A percentile compares a stretch with the other conserved stretches of the same genome.
These are phyloP conservation scores for Cygnus olor DNA, from an alignment of 2,797 vertebrate genomes.

Conservation along the genomic window DNA sequence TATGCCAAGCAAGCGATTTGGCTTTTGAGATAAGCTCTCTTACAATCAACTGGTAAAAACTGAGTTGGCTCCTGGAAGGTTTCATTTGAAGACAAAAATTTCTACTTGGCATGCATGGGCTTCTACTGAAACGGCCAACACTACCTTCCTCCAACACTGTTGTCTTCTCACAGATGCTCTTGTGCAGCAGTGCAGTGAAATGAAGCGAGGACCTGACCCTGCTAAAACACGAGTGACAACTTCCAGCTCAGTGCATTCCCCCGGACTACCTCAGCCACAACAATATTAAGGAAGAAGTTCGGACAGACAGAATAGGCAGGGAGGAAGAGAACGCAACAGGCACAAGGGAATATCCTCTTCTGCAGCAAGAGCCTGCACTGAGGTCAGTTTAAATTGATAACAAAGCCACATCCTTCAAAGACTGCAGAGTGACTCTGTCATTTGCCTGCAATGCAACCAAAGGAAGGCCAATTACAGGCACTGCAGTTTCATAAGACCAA, in stretches of 20 bases:
- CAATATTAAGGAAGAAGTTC: not conserved
- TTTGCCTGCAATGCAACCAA: not conserved
- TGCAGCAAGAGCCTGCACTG: not conserved
- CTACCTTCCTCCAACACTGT: not conserved
- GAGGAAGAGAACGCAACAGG: not conserved
- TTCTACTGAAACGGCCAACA: not conserved
- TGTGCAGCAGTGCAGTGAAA: not conserved
- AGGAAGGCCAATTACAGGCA: not conserved
- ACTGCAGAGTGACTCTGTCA: not conserved
- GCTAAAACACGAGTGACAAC: not conserved
- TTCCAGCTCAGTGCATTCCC: not conserved
- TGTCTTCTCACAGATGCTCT: not conserved
- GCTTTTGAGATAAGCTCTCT: not conserved
- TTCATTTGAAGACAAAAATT: not conserved
- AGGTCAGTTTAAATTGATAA: not conserved
- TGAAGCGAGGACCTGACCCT: not conserved
- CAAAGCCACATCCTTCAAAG: not conserved
- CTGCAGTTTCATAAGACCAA: not conserved
- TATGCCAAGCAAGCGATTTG: not conserved
- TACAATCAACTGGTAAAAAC: not conserved
- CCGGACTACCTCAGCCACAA: rapidly evolving
- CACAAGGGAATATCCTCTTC: not conserved
- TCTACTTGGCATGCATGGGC: not conserved
- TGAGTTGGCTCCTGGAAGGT: not conserved
- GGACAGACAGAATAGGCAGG: not conserved